Evolutionary conservation across 2,888 invertebrate genomes (phyloP), one percentile per base, ranked within the genome.

Genomic region (Metalampra italica): DNA sequence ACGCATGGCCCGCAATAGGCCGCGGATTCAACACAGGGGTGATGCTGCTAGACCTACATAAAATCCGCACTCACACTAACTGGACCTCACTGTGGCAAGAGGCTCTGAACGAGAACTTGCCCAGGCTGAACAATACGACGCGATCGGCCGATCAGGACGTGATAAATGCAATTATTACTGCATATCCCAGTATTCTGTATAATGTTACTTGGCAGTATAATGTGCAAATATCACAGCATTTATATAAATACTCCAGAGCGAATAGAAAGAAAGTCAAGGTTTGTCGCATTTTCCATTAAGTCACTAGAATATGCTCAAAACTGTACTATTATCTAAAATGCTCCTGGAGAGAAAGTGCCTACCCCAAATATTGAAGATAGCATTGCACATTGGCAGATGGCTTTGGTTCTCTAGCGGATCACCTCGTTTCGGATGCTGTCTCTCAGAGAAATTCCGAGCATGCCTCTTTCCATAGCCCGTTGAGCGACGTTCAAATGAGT

Each of bases 121-220:
- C 92, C 53, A 90, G 53, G 2, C 51, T 87, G 9, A n/a, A n/a
- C n/a, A 81, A 82, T 54, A 72, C 79, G 49, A 96, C 96, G n/a
- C 0, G 92, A 93, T 14, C 81, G 51, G 97, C 97, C 3, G 96
- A 97, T 82, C 96, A 96, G 85, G 97, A 98, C 78, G 94, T 98
- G 46, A 95, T 22, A 22, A 98, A 98, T 78, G 94, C 97, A 0
- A 92, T 97, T 11, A 91, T 97, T 50, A 94, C 94, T 66, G 92
- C 92, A 60, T 89, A 94, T 68, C 95, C 96, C 0, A 81, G 91
- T 50, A 88, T 96, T 37, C 91, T 97, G 12, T 93, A 93, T 72
- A 91, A 91, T 67, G 91, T 98, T 52, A 94, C 96, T 46, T 98
- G 97, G 71, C 93, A 94, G 66, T 98, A 96, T 93, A 98, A 98